A percentile compares a stretch with the other conserved stretches of the same genome.
Conservation (phyloP, 1,140 invertebrate species). For the Scaptomyza montana region DNA sequence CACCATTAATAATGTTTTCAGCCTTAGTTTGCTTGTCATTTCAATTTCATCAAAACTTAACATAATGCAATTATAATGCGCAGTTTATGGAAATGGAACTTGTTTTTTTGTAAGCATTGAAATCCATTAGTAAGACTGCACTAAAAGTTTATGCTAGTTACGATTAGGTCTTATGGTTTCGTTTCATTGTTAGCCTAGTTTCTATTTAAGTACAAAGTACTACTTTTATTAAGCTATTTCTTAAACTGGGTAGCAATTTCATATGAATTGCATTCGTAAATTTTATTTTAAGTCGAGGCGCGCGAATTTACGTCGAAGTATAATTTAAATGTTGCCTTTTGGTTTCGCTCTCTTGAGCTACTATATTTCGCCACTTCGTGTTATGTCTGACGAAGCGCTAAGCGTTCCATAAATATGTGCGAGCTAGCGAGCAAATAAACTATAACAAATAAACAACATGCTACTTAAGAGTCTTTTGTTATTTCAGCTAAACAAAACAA, state of each 20-base stretch:
- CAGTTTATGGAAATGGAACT: not conserved
- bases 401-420: constrained; percentile 60
- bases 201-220: not conserved
- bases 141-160: constrained; percentile 7
- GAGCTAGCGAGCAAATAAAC: constrained; percentile 21
- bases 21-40: not conserved
- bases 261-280: constrained; percentile 1
- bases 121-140: not conserved
- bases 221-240: not conserved
- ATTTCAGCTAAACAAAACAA: constrained; percentile 7
- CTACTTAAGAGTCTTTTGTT: constrained; percentile 4
- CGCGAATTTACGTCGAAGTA: not conserved
- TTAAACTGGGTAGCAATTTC: not conserved
- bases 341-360: constrained; percentile 26
- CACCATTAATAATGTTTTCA: not conserved
- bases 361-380: constrained; percentile 32
- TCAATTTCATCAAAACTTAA: no score
- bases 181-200: constrained; percentile 12
- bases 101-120: not conserved
- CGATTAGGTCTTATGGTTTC: not conserved
- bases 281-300: not conserved
- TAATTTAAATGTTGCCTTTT: constrained; percentile 36
- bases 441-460: constrained; percentile 14
- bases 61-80: not conserved
- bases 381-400: constrained; percentile 56